These are phyloP conservation scores for Trissolcus japonicus DNA, from an alignment of 2,888 invertebrate species.

Conservation along the genomic window DNA sequence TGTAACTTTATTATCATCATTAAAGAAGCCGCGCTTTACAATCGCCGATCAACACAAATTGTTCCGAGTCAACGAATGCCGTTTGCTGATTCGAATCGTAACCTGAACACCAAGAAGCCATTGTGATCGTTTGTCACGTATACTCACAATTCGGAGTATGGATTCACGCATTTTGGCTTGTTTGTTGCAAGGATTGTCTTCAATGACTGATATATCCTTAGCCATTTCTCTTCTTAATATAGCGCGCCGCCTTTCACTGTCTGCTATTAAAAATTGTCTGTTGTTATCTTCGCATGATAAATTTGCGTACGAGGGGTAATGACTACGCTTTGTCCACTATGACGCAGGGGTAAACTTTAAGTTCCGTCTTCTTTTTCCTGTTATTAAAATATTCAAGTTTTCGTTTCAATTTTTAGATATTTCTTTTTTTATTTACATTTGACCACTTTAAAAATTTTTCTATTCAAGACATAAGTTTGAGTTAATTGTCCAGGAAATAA, in stretches of 20 bases:
- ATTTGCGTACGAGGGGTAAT: conserved; percentile 49
- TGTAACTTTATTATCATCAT: no score
- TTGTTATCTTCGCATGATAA: conserved; percentile 56
- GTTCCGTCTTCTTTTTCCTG: background rate
- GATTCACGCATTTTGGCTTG: conserved; percentile 54
- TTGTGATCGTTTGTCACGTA: background rate
- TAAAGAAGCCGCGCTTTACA: no score
- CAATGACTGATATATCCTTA: conserved; percentile 73
- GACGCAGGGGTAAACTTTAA: conserved; percentile 19
- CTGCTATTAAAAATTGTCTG: conserved; percentile 65
- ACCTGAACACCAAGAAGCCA: no score
- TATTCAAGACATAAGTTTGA: no score
- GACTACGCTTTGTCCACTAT: conserved; percentile 19
- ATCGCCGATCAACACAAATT: no score
- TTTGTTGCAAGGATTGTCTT: conserved; percentile 62
- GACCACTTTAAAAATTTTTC: no score
- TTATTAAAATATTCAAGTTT: background rate
- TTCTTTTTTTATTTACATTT: no score
- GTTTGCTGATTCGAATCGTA: no score
- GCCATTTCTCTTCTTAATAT: conserved; percentile 73
- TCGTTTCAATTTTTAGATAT: no score
- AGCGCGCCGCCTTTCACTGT: conserved; percentile 73
- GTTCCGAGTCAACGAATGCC: no score
- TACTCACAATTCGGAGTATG: conserved; percentile 70
- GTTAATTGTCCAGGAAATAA: no score